phyloP scores from a whole-genome alignment of 2,888 invertebrate species.

The Podabrus alpinus region DNA sequence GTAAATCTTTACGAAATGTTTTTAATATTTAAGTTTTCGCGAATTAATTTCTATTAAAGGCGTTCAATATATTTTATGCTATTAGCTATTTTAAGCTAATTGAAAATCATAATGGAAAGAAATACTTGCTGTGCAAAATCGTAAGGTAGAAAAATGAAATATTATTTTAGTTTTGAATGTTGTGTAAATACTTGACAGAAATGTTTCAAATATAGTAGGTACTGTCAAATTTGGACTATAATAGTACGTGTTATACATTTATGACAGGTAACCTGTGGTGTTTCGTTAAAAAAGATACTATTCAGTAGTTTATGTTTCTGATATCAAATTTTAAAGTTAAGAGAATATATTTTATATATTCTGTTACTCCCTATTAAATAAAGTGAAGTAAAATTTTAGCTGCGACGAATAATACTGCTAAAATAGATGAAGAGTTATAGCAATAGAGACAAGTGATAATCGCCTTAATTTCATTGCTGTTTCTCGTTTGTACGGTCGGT shows the following conservation, averaged over 20 bases:
- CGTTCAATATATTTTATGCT: neutral
- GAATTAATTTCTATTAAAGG: too few relatives aligned
- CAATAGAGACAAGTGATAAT: constrained; percentile 55
- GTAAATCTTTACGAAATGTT: too few relatives aligned
- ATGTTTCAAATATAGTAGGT: constrained; percentile 19
- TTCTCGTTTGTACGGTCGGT: constrained; percentile 39
- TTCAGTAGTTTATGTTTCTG: neutral
- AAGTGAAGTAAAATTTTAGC: neutral
- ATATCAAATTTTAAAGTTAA: neutral
- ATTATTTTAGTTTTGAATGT: neutral
- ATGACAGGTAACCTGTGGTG: constrained; percentile 18
- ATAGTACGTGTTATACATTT: constrained; percentile 18
- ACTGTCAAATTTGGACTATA: constrained; percentile 22
- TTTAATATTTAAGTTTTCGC: too few relatives aligned
- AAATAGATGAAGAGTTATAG: constrained; percentile 55
- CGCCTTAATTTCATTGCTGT: constrained; percentile 54
- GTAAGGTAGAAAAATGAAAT: neutral
- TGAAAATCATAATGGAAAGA: neutral
- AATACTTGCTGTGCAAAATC: neutral
- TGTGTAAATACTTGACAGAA: constrained; percentile 29
- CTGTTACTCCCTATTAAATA: neutral
- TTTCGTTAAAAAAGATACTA: constrained; percentile 13
- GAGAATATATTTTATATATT: neutral
- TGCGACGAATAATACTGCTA: constrained; percentile 2
- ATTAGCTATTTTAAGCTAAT: too few relatives aligned